These are phyloP conservation scores for Peromyscus eremicus DNA, from an alignment of 2,797 vertebrate genomes.

Conservation along the genomic window DNA sequence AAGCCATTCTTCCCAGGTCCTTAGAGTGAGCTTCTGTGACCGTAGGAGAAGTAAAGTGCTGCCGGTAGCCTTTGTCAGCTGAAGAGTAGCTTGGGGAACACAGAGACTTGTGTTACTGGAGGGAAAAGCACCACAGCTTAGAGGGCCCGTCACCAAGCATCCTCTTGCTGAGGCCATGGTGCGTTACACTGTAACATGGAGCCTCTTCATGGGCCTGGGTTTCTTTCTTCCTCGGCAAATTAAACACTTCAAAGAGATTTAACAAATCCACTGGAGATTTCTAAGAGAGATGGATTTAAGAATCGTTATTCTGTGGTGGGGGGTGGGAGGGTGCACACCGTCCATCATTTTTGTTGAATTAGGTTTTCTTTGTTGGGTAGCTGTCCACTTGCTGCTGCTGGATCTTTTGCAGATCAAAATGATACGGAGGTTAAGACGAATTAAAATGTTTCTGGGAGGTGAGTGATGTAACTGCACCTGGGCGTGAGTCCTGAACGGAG, in stretches of 20 bases:
- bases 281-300: neutral
- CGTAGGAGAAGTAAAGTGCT: neutral
- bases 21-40: neutral
- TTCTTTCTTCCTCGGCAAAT: slow-evolving; percentile 33
- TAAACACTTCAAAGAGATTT: slow-evolving; percentile 8
- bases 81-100: neutral
- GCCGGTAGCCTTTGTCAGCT: neutral
- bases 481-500: neutral
- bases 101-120: neutral
- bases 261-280: slow-evolving; percentile 36
- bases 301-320: neutral
- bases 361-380: slow-evolving; percentile 12
- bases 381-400: neutral
- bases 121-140: neutral
- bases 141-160: neutral
- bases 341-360: slow-evolving; percentile 42
- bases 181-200: neutral
- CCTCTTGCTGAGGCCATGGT: neutral
- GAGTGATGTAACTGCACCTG: neutral
- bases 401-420: slow-evolving; percentile 16
- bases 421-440: neutral
- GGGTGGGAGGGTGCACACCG: neutral
- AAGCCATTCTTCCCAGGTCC: neutral
- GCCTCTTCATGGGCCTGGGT: neutral
- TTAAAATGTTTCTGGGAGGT: slow-evolving; percentile 15